Base-by-base conservation (phyloP, 2,113 vertebrate genomes). In the Tautogolabrus adspersus region DNA sequence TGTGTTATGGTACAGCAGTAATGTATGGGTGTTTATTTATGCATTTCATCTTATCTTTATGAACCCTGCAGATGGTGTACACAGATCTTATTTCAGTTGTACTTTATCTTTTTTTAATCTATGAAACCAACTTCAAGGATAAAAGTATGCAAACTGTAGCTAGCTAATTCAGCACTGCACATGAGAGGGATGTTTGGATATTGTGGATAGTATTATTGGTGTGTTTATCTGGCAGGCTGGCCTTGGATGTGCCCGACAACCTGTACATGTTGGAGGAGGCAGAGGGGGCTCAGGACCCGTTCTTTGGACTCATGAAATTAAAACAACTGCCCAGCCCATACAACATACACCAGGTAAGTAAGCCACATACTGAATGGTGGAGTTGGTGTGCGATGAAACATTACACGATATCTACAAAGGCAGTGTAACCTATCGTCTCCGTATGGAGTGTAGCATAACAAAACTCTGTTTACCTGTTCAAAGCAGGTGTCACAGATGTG, bases 251-350 rank as follows among this genome's bases (percentile, higher is more conserved):
- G n/a, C 94, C 94, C 9, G 89, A 93, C 64, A 62, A 38, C 51
- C 79, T 96, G 75, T 56, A 67, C 40, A 75, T 91, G 70, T 93
- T 96, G 94, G 89, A 94, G 69, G 78, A 74, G 52, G 75, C 92
- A 10, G 95, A 95, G 71, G 90, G 93, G 71, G 95, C 95, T 7
- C 94, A 94, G 37, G 94, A 96, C 64, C 96, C 95, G 0, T 97
- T 96, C 84, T 96, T 96, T 64, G 95, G 96, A 34, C 70, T 93
- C 73, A 96, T 96, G 94, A 86, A 84, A 1, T 72, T 91, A 64
- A 85, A 87, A 2, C 47, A 84, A 5, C 88, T 95, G 18, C 94
- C 94, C 16, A 94, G 93, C 56, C 95, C 95, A 49, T 79, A 75
- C 2, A 68, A 77, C 55, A 89, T 94, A 57, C 89, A 89, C 65